Conservation (phyloP, 2,113 vertebrate species). For the Pampusana beccarii region DNA sequence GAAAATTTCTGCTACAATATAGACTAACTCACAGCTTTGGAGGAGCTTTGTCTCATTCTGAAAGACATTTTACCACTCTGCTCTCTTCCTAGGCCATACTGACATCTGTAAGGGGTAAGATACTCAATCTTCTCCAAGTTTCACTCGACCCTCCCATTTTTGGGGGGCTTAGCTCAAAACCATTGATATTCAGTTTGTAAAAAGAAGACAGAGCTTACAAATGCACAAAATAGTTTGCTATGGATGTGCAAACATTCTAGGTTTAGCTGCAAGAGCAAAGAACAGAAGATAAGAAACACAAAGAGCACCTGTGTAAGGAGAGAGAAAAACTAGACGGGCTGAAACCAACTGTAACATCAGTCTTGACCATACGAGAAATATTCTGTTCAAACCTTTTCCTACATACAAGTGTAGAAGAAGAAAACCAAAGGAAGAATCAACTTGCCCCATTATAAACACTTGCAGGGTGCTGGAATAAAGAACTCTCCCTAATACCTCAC, state of each 20-base stretch:
- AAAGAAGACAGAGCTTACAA: not conserved
- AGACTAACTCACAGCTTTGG: not conserved
- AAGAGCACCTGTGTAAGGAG: not conserved
- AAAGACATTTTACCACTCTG: not conserved
- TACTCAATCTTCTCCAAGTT: not conserved
- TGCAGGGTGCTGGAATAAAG: not conserved
- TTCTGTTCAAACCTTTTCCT: not conserved
- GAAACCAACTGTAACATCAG: not conserved
- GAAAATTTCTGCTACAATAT: not conserved
- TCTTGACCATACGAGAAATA: not conserved
- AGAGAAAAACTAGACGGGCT: not conserved
- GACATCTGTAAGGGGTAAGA: not conserved
- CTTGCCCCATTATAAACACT: not conserved
- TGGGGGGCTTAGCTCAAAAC: not conserved
- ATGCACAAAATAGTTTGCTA: not conserved
- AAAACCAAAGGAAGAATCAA: not conserved
- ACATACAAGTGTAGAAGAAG: not conserved
- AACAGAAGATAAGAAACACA: conserved; percentile 2
- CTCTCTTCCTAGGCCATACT: not conserved
- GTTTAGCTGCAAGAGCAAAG: conserved; percentile 14
- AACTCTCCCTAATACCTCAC: not conserved
- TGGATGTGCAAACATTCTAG: not conserved
- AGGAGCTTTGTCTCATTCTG: not conserved
- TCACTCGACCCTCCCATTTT: not conserved
- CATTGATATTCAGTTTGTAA: not conserved